Base-by-base conservation (phyloP, 2,888 invertebrate genomes). In the Euclidia mi region DNA sequence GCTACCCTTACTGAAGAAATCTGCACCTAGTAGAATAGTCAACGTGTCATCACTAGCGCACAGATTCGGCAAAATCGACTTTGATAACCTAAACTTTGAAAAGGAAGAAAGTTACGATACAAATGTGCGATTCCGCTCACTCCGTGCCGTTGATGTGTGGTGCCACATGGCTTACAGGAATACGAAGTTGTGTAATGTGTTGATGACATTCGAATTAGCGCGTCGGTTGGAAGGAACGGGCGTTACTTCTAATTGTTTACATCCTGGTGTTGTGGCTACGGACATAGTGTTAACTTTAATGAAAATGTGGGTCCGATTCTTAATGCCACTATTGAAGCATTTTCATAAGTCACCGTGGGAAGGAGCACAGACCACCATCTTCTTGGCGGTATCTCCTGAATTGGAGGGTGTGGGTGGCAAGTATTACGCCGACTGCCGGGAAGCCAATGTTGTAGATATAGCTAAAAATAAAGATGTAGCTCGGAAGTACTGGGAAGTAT, bases 161-260 rank as follows among this genome's bases (percentile, higher is more conserved):
- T n/a, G n/a, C n/a, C 9, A 11, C 14, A 46, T 58, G 29, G 62
- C 77, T 1, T 87, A 87, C 40, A 12, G 20, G 69, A 95, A 96
- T 0, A 96, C 97, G 0, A 98, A 98, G 82, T 96, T 96, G 66
- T 97, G 96, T 38, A 97, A 97, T 75, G 96, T 98, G 59, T 95
- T 96, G 52, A 97, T 97, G 79, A 96, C 97, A 0, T 84, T 95
- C 20, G 98, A 98, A 87, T 86, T 98, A 60, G 96, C 96, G 2
- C 94, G 95, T 49, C 94, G 95, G 48, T 85, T 98, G 45, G 95
- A 96, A 79, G 96, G 96, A 2, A 95, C 96, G 1, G 95, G 95
- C 14, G 96, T 98, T 0, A 97, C 97, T 0, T 96, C 95, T 0
- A 98, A 98, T 82, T 96, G 96, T 74, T 90, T 98, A 47, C 98